Evolutionary conservation across 1,140 invertebrate genomes (phyloP).

Genomic region (Drosophila asahinai): DNA sequence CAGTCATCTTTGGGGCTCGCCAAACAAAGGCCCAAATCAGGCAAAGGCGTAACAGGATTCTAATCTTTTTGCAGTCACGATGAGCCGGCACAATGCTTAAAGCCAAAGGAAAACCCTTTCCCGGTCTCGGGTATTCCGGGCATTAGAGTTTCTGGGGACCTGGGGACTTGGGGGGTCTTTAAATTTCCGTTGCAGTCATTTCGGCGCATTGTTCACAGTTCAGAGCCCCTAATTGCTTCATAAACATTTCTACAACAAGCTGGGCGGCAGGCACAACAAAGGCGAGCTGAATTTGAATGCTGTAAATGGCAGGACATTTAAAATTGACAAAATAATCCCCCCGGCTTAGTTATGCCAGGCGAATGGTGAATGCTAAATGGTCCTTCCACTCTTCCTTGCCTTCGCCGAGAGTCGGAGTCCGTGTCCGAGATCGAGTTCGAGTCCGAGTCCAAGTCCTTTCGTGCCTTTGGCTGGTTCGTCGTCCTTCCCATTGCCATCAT

Average conservation of each 20-base stretch:
- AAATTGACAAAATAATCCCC: constrained; percentile 83
- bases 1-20: constrained; percentile 44
- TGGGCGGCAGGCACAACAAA: constrained; percentile 55
- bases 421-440: not conserved
- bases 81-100: constrained; percentile 74
- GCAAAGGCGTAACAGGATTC: constrained; percentile 74
- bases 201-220: constrained; percentile 77
- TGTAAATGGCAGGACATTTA: constrained; percentile 83
- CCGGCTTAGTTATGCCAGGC: constrained; percentile 74
- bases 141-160: not conserved
- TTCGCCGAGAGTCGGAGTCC: not conserved
- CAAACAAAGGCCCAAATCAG: constrained; percentile 62
- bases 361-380: constrained; percentile 52
- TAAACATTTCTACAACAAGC: constrained; percentile 78
- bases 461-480: not conserved
- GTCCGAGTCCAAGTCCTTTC: constrained; percentile 7
- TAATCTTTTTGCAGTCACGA: constrained; percentile 78
- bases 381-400: constrained; percentile 23
- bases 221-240: constrained; percentile 78
- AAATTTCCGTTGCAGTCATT: constrained; percentile 78
- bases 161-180: constrained; percentile 44
- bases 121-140: constrained; percentile 8
- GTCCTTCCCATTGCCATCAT: constrained; percentile 25
- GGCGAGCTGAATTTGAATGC: constrained; percentile 74
- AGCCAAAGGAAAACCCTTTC: constrained; percentile 58